Percentiles rank a stretch among this genome's conserved stretches.
Evolutionary conservation across 30 jellyfish, hydroid and myxozoan genomes (phyloP).

Genomic region (Pseudorhiza aurosa): DNA sequence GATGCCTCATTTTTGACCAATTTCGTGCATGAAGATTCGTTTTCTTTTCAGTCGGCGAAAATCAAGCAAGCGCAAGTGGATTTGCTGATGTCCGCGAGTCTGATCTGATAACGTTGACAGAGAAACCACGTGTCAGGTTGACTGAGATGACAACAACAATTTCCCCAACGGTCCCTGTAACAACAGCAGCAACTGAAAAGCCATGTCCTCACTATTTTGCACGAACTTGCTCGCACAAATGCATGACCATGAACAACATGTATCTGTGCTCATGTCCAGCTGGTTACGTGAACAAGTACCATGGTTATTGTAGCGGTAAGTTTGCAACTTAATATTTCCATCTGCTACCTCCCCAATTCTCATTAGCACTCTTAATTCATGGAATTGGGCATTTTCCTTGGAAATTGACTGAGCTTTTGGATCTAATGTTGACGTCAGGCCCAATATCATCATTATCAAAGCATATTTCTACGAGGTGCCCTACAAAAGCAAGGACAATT

Average conservation of each 20-base stretch:
- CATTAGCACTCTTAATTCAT: too few species aligned
- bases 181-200: conserved; percentile 13
- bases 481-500: too few species aligned
- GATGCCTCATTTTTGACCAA: not conserved
- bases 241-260: conserved; percentile 37
- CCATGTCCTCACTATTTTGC: conserved; percentile 64
- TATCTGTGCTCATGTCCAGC: conserved; percentile 78
- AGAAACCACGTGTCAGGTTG: not conserved
- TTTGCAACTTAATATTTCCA: too few species aligned
- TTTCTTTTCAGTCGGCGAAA: too few species aligned
- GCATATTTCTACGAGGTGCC: too few species aligned
- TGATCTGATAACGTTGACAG: conserved; percentile 20
- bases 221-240: conserved; percentile 58
- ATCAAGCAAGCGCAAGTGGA: conserved; percentile 54
- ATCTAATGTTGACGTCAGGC: too few species aligned
- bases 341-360: too few species aligned
- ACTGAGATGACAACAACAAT: not conserved
- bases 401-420: too few species aligned
- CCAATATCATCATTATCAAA: too few species aligned
- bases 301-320: conserved; percentile 82
- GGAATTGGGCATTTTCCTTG: too few species aligned
- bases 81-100: conserved; percentile 23
- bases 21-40: too few species aligned
- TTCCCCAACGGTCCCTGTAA: conserved; percentile 8
- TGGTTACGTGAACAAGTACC: conserved; percentile 57